A percentile compares a stretch with the other conserved stretches of the same genome.
These are phyloP conservation scores for Cheilosia soror DNA, from an alignment of 2,888 invertebrate species.

Conservation along the genomic window DNA sequence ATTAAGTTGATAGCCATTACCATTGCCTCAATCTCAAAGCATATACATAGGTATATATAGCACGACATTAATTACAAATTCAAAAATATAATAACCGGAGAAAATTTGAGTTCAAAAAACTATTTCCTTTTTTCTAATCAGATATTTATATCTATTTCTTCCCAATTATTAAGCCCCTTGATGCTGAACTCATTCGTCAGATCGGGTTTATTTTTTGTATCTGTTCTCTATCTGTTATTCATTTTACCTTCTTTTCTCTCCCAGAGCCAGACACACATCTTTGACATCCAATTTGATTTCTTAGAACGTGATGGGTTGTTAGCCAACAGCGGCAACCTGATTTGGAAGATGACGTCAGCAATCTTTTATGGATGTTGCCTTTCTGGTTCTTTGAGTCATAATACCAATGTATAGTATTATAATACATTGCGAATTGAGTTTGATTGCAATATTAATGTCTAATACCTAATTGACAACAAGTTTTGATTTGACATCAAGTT, in stretches of 20 bases:
- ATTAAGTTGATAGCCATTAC: too few relatives aligned
- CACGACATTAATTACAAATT: background rate
- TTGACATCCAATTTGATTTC: conserved; percentile 44
- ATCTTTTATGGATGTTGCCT: conserved; percentile 47
- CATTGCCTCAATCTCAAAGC: too few relatives aligned
- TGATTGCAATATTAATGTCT: conserved; percentile 38
- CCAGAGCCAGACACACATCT: conserved; percentile 24
- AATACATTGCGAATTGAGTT: conserved; percentile 18
- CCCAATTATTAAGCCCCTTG: conserved; percentile 13
- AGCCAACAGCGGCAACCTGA: conserved; percentile 27
- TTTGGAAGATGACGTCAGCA: conserved; percentile 50
- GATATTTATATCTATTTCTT: background rate
- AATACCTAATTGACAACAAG: conserved; percentile 35
- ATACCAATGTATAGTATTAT: conserved; percentile 3
- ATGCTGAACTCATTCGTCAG: conserved; percentile 8
- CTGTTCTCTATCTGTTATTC: conserved; percentile 28
- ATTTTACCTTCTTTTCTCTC: conserved; percentile 20
- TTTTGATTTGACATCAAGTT: conserved; percentile 38
- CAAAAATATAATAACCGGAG: conserved; percentile 14
- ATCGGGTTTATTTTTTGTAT: conserved; percentile 2
- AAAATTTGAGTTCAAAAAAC: conserved; percentile 32
- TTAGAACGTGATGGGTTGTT: conserved; percentile 28
- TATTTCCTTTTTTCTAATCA: conserved; percentile 13
- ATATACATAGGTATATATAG: background rate
- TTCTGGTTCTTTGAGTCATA: conserved; percentile 25